Evolutionary conservation across 2,888 invertebrate species (phyloP).

Genomic region (Achlya flavicornis): DNA sequence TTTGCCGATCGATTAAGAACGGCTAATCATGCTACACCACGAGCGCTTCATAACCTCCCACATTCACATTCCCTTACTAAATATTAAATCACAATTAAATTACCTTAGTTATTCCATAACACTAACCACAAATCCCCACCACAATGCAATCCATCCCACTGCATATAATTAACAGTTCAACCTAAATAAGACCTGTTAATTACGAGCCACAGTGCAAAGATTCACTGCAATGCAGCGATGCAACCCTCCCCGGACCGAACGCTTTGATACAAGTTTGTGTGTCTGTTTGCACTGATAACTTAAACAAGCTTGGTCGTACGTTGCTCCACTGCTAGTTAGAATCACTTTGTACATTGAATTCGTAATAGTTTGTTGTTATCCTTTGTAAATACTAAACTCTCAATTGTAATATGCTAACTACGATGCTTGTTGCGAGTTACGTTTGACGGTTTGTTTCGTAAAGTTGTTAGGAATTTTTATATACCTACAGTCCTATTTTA

Average conservation of each 20-base stretch:
- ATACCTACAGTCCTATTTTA: too few species aligned
- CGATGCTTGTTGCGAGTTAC: not conserved
- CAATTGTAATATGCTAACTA: not conserved
- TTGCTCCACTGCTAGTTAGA: not conserved
- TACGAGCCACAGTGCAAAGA: conserved; percentile 6
- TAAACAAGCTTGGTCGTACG: conserved; percentile 2
- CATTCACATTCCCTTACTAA: too few species aligned
- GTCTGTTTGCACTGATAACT: conserved; percentile 16
- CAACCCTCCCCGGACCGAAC: conserved; percentile 4
- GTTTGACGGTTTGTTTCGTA: not conserved
- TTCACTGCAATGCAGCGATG: conserved; percentile 13
- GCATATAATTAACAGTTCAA: conserved; percentile 11
- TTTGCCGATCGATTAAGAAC: too few species aligned
- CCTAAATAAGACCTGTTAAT: conserved; percentile 17
- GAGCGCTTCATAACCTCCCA: too few species aligned
- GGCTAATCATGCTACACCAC: too few species aligned
- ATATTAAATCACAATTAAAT: not conserved
- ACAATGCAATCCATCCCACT: conserved; percentile 12
- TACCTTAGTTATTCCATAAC: not conserved
- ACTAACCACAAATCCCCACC: not conserved
- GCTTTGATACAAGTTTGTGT: conserved; percentile 17
- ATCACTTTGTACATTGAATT: conserved; percentile 6
- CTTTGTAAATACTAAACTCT: conserved; percentile 7
- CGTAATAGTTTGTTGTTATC: conserved; percentile 1
- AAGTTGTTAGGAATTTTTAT: not conserved